Conservation (phyloP, 2,888 invertebrate species). For the Caenorhabditis virilis region DNA sequence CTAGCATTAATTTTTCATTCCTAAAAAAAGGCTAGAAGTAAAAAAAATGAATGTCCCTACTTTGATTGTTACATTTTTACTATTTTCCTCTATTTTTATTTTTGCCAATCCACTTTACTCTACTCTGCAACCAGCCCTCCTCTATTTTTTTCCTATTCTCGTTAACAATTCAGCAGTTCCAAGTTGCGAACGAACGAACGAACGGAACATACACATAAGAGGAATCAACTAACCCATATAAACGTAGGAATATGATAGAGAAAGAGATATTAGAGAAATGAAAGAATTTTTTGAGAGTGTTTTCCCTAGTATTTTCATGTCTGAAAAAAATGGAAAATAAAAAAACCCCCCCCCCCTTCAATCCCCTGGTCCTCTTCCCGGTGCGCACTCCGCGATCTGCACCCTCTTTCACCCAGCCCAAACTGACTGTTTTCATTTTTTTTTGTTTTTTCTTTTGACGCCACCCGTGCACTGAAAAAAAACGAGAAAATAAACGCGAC, state of each 20-base stretch:
- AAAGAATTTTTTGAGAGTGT: constrained; percentile 27
- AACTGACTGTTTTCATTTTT: constrained; percentile 29
- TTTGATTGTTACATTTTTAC: no score
- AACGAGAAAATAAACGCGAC: no score
- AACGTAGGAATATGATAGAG: constrained; percentile 10
- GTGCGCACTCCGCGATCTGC: constrained; percentile 27
- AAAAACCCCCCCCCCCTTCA: constrained; percentile 28
- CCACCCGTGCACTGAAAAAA: no score
- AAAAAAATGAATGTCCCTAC: no score
- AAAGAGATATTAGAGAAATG: constrained; percentile 8
- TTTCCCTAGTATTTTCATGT: no score
- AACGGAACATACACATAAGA: neutral
- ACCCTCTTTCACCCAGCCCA: constrained; percentile 23
- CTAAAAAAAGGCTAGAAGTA: no score
- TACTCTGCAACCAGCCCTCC: no score
- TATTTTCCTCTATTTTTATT: no score
- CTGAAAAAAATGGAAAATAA: no score
- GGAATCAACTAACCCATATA: neutral
- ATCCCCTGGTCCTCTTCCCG: constrained; percentile 28
- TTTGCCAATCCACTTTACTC: no score
- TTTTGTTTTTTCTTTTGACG: constrained; percentile 5
- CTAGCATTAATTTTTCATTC: no score
- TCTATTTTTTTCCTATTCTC: neutral
- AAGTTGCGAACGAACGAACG: constrained; percentile 28
- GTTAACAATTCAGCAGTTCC: constrained; percentile 11